phyloP scores from a whole-genome alignment of 1,140 invertebrate species.

The Cardiocondyla obscurior region DNA sequence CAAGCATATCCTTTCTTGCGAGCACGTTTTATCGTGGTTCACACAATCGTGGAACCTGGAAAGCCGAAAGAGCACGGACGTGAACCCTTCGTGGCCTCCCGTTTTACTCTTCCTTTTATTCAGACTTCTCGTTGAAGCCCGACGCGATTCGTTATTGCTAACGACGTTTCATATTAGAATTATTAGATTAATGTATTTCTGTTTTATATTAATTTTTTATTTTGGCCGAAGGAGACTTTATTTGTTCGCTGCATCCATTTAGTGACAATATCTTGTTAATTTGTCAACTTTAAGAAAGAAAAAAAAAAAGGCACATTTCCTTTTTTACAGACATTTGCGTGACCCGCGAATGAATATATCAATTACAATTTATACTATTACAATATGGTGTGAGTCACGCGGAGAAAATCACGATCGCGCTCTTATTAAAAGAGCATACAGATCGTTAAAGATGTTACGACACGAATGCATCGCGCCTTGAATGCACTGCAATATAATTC shows the following conservation, averaged over 20 bases:
- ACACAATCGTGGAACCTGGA: background rate
- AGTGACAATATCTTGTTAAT: too few relatives aligned
- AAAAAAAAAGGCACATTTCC: background rate
- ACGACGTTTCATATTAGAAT: background rate
- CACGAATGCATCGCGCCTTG: background rate
- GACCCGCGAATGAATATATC: background rate
- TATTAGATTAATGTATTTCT: too few relatives aligned
- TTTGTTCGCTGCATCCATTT: too few relatives aligned
- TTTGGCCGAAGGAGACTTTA: too few relatives aligned
- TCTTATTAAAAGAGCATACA: constrained; percentile 46
- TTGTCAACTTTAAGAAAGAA: too few relatives aligned
- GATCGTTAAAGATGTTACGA: constrained; percentile 26
- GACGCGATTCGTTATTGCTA: background rate
- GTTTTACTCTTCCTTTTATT: background rate
- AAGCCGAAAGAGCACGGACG: background rate
- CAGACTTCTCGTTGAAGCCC: background rate
- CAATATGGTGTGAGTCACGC: constrained; percentile 40
- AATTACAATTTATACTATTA: constrained; percentile 47
- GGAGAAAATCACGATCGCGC: constrained; percentile 52
- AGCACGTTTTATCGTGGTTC: constrained; percentile 2
- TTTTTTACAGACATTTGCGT: background rate
- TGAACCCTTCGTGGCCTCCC: too few relatives aligned
- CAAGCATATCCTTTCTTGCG: background rate
- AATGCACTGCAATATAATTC: background rate
- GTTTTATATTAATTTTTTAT: background rate